phyloP scores from a whole-genome alignment of 2,797 vertebrate genomes.

The Chelidonichthys spinosus region DNA sequence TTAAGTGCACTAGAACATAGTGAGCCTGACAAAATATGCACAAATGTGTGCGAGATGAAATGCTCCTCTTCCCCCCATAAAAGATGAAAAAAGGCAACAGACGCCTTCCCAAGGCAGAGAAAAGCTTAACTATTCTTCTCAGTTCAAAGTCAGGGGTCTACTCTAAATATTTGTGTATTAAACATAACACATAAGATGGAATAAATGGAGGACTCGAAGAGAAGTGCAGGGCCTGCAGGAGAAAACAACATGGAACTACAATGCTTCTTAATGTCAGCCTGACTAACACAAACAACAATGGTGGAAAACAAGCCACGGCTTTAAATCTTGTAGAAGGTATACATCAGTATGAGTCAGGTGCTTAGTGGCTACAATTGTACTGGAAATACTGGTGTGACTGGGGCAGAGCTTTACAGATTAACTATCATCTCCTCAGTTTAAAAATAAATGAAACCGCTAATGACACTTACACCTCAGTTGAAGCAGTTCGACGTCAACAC shows the following conservation, averaged over 20 bases:
- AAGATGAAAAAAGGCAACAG: conserved; percentile 67
- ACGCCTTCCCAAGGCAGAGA: conserved; percentile 69
- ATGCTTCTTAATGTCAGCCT: conserved; percentile 74
- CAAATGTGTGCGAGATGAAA: conserved; percentile 72
- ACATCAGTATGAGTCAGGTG: conserved; percentile 41
- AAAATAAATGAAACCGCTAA: background rate
- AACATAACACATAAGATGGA: conserved; percentile 71
- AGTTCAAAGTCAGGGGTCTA: conserved; percentile 77
- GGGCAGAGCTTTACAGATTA: conserved; percentile 4
- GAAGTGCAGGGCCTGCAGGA: conserved; percentile 72
- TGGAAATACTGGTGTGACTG: conserved; percentile 14
- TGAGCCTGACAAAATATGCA: conserved; percentile 67
- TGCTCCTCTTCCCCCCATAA: conserved; percentile 47
- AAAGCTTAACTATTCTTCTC: conserved; percentile 68
- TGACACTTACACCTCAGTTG: conserved; percentile 9
- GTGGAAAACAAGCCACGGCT: conserved; percentile 68
- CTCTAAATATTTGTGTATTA: conserved; percentile 82
- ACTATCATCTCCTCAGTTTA: background rate
- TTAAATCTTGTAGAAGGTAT: conserved; percentile 44
- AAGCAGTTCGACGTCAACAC: conserved; percentile 36
- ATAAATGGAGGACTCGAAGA: conserved; percentile 66
- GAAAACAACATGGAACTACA: conserved; percentile 65
- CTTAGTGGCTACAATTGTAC: conserved; percentile 15
- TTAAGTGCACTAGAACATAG: conserved; percentile 71
- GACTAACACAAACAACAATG: conserved; percentile 68